Conservation (phyloP, 2,113 vertebrate species). For the Daphoenositta chrysoptera region DNA sequence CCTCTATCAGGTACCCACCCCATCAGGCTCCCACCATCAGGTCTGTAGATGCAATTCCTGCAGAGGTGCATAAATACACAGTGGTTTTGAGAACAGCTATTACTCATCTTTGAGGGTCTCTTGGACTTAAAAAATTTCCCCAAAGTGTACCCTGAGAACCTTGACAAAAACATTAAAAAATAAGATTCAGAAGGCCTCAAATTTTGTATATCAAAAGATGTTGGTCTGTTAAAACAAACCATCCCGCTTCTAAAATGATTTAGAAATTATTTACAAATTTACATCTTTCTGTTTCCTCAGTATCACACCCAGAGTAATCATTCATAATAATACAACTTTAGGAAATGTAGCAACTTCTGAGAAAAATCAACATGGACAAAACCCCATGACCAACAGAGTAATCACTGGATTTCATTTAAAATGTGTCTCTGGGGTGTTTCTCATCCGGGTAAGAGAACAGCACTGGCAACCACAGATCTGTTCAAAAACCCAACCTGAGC, state of each 20-base stretch:
- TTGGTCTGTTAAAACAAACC: background rate
- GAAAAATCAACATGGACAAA: background rate
- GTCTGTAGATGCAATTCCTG: background rate
- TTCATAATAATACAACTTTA: background rate
- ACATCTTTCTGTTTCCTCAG: background rate
- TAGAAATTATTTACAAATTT: background rate
- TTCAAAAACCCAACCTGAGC: background rate
- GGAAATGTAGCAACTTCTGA: background rate
- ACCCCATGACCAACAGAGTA: background rate
- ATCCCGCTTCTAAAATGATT: background rate
- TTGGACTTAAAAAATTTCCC: background rate
- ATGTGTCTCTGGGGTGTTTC: background rate
- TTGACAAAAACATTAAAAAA: background rate
- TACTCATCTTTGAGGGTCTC: background rate
- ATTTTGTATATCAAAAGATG: background rate
- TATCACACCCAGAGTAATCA: background rate
- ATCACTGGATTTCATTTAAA: background rate
- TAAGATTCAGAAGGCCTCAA: background rate
- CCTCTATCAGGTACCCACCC: background rate
- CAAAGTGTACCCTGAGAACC: background rate
- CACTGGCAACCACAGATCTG: background rate
- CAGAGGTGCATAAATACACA: background rate
- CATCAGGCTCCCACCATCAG: background rate
- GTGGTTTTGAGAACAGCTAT: background rate
- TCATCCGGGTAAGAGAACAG: background rate